Base-by-base conservation (phyloP, 2,113 vertebrate species). In the Neoarius graeffei region DNA sequence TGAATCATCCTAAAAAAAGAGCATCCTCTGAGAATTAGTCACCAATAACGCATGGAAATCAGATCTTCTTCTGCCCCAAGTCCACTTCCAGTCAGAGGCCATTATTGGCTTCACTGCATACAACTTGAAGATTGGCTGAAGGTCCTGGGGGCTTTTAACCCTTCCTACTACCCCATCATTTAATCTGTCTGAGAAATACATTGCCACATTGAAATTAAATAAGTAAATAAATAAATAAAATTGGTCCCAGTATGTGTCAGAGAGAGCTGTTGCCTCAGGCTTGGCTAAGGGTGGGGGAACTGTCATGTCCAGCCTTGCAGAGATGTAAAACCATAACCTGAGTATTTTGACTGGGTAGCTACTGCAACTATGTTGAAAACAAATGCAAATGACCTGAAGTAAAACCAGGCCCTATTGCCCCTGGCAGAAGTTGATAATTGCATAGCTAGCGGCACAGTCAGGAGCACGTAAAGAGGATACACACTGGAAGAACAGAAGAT, bases 221-320 rank as follows among this genome's bases (percentile, higher is more conserved):
- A 77, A 3, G 4, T 6, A 15, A 79, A 14, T n/a, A 56, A 30
- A 59, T 42, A 42, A 42, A 42, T 42, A 42, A 42, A 42, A 42
- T 42, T 42, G 54, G n/a, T 81, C 25, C n/a, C n/a, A 57, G 79
- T 15, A 59, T 35, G 54, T 20, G 17, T 81, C 79, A 81, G 15
- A 59, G 54, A 81, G 79, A 81, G 17, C 17, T 81, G 52, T 59
- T 81, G 54, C 79, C 79, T 81, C 54, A 81, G 79, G 77, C 52
- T 30, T 17, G 56, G 54, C 17, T 59, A 81, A 81, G 54, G 56
- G 79, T 81, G 3, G 27, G 8, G n/a, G 56, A 81, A 19, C 27
- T 59, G 60, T 81, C 56, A 59, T 81, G 79, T 35, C 79, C 23
- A 10, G 17, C 79, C 27, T 35, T 23, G 15, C 79, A 20, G 17